Evolutionary conservation across 2,113 vertebrate species (phyloP).

Genomic region (Pipra filicauda): DNA sequence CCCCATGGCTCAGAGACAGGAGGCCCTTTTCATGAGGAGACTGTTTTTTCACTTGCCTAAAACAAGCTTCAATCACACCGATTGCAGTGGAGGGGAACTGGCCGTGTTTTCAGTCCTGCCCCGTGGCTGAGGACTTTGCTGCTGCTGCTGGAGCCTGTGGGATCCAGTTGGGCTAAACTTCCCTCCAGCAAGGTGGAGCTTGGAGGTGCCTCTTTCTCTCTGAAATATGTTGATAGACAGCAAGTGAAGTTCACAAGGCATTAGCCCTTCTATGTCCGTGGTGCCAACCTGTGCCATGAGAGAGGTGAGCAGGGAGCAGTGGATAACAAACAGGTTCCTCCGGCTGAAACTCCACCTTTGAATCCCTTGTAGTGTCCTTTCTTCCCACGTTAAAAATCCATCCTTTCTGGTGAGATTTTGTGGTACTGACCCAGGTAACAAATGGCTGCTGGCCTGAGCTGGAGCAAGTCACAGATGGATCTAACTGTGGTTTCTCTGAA

Average conservation of each 20-base stretch:
- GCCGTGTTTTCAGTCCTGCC: neutral
- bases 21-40: neutral
- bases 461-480: fast-evolving
- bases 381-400: neutral
- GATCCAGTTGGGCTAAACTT: neutral
- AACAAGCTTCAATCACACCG: neutral
- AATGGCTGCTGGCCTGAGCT: neutral
- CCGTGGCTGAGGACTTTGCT: neutral
- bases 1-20: neutral
- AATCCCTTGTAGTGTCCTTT: neutral
- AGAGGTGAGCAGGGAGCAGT: neutral
- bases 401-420: neutral
- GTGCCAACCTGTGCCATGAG: neutral
- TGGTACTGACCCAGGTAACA: neutral
- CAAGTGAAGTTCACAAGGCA: neutral
- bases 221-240: neutral
- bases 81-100: neutral
- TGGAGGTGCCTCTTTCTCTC: neutral
- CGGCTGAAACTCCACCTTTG: neutral
- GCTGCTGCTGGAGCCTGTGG: neutral
- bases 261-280: neutral
- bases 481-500: neutral
- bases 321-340: neutral
- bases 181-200: neutral
- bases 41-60: neutral